Base-by-base conservation (phyloP, 2,888 invertebrate genomes). In the Nemurella pictetii region DNA sequence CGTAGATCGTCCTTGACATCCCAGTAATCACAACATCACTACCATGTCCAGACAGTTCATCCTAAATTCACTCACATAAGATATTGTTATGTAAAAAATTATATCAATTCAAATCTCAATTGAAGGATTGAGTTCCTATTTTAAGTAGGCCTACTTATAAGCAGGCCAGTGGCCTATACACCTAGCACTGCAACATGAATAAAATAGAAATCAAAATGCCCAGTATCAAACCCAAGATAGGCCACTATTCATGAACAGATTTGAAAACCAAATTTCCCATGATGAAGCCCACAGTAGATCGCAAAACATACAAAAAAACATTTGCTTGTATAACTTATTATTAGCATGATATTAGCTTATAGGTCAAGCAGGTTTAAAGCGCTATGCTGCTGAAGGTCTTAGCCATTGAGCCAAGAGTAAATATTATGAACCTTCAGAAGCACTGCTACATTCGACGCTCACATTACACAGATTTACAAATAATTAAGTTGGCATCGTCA, bases 331-430 rank as follows among this genome's bases (percentile, higher is more conserved):
- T 1, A 55, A 55, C 55, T 7, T 55, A 55, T 55, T 55, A 20
- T 55, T 55, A 55, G 55, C 20, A 12, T 55, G 55, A 12, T 55
- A 20, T 55, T 55, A 55, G 55, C 55, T 55, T 55, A 55, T 55
- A 55, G 55, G 55, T 55, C 55, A 55, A 55, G 55, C 55, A 20
- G 55, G 55, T 55, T 55, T 55, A 55, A 55, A 55, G 3, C 55
- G 55, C 55, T 20, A 20, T 55, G 55, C 20, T 55, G 55, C 9
- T 55, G 55, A 55, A 55, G 55, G 55, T 55, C 55, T 55, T 55
- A 55, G 55, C 55, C 55, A 55, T 55, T 55, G 55, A 55, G 78
- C 29, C 78, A 78, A 75, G 28, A 78, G 78, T 78, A 78, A 78
- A 78, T 78, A 78, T 78, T 78, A 78, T 78, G 78, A 78, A 30